Percentiles rank a stretch among this genome's conserved stretches.
These are phyloP conservation scores for Typhlichthys eigenmanni DNA, from an alignment of 2,797 vertebrate species.

Conservation along the genomic window DNA sequence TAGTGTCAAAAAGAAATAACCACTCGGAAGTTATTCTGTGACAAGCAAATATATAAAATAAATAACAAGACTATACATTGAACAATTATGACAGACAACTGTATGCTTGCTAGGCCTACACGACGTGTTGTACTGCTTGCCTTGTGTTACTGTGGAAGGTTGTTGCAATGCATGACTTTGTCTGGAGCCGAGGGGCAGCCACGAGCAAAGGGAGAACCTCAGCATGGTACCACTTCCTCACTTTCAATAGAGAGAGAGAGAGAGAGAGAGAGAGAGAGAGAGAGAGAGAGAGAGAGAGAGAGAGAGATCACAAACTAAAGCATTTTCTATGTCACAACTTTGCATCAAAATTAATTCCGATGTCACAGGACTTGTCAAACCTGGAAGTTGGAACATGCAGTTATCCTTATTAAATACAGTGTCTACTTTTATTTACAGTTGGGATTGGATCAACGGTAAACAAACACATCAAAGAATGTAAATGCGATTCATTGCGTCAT, in stretches of 20 bases:
- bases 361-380: no score
- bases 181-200: slow-evolving; percentile 33
- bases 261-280: slow-evolving; percentile 7
- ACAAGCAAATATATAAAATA: no score
- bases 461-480: no score
- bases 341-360: no score
- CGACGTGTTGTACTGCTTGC: slow-evolving; percentile 51
- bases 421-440: no score
- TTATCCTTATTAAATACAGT: no score
- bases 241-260: slow-evolving; percentile 10
- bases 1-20: no score
- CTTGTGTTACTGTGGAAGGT: slow-evolving; percentile 59
- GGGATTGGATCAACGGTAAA: no score
- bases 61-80: no score
- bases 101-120: not conserved
- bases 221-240: slow-evolving; percentile 55
- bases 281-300: not conserved
- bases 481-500: no score
- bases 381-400: no score
- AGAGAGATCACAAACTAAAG: not conserved
- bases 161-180: slow-evolving; percentile 29
- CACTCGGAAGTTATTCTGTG: no score
- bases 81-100: not conserved
- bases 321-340: not conserved
- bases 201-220: slow-evolving; percentile 58